phyloP scores from a whole-genome alignment of 2,888 invertebrate genomes.

The Norana najaformis region DNA sequence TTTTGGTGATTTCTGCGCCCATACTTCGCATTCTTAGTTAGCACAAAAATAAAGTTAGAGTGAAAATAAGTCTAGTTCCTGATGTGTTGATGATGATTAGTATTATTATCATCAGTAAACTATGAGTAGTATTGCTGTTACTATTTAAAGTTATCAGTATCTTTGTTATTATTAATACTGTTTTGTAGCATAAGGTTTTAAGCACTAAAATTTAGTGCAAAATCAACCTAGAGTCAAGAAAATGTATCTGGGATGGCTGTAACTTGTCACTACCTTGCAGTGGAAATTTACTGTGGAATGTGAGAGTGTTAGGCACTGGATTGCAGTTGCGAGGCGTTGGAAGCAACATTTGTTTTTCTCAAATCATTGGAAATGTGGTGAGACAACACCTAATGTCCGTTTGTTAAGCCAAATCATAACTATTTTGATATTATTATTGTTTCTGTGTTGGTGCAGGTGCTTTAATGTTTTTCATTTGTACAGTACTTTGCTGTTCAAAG shows the following conservation, averaged over 20 bases:
- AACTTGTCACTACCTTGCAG: neutral
- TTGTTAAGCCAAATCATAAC: neutral
- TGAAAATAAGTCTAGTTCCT: neutral
- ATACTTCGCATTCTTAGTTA: neutral
- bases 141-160: too few species aligned
- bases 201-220: neutral
- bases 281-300: neutral
- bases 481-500: neutral
- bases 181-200: too few species aligned
- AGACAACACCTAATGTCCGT: neutral
- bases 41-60: neutral
- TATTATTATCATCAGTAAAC: neutral
- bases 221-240: neutral
- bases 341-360: neutral
- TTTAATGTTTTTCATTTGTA: neutral
- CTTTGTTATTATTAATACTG: too few species aligned
- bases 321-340: neutral
- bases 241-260: too few species aligned
- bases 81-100: neutral
- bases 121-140: too few species aligned
- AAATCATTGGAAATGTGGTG: neutral
- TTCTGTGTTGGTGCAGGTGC: neutral
- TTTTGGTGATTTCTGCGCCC: too few species aligned
- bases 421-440: neutral
- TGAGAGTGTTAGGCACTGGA: neutral